Percentiles rank a stretch among this genome's conserved stretches.
phyloP scores from a whole-genome alignment of 2,888 invertebrate genomes.

The Eledona agricola region DNA sequence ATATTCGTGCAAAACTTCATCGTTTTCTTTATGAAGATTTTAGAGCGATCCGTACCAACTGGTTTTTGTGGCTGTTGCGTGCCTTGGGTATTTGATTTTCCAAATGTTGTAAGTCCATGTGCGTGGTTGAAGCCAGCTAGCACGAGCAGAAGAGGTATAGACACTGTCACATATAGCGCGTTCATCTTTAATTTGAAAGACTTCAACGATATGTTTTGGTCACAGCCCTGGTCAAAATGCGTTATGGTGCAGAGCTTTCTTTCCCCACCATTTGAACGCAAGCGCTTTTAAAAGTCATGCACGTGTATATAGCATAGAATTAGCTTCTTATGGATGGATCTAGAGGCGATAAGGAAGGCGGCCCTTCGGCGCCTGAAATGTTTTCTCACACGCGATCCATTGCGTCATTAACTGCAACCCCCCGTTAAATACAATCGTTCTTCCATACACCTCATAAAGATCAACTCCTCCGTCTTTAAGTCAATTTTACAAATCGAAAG shows the following conservation, averaged over 20 bases:
- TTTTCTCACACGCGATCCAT: conserved; percentile 57
- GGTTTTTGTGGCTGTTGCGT: conserved; percentile 48
- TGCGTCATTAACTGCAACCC: conserved; percentile 56
- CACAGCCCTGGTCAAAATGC: conserved; percentile 55
- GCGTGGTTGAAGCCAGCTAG: conserved; percentile 63
- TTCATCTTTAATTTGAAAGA: conserved; percentile 54
- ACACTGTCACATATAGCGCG: conserved; percentile 62
- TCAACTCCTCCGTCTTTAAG: no score
- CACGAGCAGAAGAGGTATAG: conserved; percentile 66
- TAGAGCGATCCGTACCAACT: conserved; percentile 51
- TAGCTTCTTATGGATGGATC: conserved; percentile 55
- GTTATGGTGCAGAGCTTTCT: conserved; percentile 46
- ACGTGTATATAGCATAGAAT: conserved; percentile 56
- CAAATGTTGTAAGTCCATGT: conserved; percentile 61
- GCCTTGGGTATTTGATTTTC: conserved; percentile 56
- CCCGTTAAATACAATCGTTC: no score
- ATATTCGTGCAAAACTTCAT: conserved; percentile 44
- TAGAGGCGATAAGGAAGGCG: conserved; percentile 57
- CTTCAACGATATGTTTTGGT: conserved; percentile 49
- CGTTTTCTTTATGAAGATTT: conserved; percentile 36
- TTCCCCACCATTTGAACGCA: conserved; percentile 44
- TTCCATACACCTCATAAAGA: no score
- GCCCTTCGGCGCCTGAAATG: conserved; percentile 55
- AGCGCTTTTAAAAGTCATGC: conserved; percentile 53
- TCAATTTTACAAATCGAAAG: no score